Conservation (phyloP, 2,113 vertebrate genomes). For the Ceratotherium simum region DNA sequence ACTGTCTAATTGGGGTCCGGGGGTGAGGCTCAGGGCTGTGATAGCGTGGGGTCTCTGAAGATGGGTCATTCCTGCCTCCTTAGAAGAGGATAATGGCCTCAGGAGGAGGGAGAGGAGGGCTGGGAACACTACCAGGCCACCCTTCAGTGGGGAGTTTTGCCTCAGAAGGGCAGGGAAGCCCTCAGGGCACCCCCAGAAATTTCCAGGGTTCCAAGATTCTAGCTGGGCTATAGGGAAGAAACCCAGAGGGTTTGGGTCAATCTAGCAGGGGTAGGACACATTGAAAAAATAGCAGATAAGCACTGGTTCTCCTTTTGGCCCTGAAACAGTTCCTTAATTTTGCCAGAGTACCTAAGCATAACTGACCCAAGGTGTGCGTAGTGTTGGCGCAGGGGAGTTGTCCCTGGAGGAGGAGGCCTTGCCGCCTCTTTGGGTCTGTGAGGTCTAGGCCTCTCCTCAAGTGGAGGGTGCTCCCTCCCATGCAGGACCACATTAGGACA, state of each 20-base stretch:
- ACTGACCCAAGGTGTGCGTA: not conserved
- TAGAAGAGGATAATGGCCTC: not conserved
- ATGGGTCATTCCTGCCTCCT: not conserved
- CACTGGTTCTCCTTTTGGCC: not conserved
- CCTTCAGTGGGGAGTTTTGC: not conserved
- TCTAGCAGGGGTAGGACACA: not conserved
- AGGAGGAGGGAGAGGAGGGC: not conserved
- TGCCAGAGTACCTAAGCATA: not conserved
- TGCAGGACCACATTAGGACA: not conserved
- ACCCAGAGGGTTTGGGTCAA: not conserved
- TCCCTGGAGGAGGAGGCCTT: not conserved
- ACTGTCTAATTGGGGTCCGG: not conserved
- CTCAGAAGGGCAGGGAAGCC: not conserved
- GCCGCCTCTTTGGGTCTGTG: not conserved
- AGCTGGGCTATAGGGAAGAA: not conserved
- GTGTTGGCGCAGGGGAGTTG: not conserved
- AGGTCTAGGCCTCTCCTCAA: not conserved
- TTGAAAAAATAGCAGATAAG: not conserved
- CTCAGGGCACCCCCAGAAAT: not conserved
- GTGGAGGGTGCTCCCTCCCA: not conserved
- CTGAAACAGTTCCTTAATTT: not conserved
- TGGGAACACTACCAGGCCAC: not conserved
- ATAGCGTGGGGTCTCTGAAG: not conserved
- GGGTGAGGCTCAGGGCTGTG: not conserved
- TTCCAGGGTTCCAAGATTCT: not conserved